Evolutionary conservation across 2,797 vertebrate genomes (phyloP).

Genomic region (Phalanger gymnotis): DNA sequence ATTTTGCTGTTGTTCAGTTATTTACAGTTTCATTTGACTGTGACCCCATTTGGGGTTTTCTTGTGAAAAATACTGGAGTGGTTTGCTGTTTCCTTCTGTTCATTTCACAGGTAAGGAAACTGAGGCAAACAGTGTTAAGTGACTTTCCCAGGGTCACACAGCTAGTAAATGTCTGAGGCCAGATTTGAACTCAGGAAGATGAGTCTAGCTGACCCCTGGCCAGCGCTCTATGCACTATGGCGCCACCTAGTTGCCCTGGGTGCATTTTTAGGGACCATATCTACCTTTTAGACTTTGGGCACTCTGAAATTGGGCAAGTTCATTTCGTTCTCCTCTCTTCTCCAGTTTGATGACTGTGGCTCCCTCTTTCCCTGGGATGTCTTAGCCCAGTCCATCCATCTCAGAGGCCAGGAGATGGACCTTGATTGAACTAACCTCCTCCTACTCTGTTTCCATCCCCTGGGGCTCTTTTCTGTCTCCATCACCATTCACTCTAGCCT

Average conservation of each 20-base stretch:
- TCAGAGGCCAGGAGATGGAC: neutral
- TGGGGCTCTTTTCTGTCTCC: neutral
- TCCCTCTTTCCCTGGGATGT: neutral
- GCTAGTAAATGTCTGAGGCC: neutral
- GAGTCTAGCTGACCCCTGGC: neutral
- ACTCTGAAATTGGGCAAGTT: neutral
- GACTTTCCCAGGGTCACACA: neutral
- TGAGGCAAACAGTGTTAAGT: neutral
- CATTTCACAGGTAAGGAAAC: too few species aligned
- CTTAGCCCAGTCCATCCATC: neutral
- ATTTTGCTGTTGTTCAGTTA: neutral
- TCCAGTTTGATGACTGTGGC: neutral
- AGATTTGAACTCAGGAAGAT: neutral
- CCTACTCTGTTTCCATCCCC: neutral
- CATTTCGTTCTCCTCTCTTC: neutral
- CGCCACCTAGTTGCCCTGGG: neutral
- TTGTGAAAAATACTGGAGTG: too few species aligned
- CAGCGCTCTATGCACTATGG: neutral
- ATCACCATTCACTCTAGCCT: neutral
- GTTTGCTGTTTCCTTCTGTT: too few species aligned
- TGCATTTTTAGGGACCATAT: neutral
- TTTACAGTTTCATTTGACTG: too few species aligned
- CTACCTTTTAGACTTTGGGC: neutral
- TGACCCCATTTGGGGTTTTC: too few species aligned
- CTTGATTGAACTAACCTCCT: neutral